Evolutionary conservation across 2,888 invertebrate species (phyloP).

Genomic region (Crossocerus cetratus): DNA sequence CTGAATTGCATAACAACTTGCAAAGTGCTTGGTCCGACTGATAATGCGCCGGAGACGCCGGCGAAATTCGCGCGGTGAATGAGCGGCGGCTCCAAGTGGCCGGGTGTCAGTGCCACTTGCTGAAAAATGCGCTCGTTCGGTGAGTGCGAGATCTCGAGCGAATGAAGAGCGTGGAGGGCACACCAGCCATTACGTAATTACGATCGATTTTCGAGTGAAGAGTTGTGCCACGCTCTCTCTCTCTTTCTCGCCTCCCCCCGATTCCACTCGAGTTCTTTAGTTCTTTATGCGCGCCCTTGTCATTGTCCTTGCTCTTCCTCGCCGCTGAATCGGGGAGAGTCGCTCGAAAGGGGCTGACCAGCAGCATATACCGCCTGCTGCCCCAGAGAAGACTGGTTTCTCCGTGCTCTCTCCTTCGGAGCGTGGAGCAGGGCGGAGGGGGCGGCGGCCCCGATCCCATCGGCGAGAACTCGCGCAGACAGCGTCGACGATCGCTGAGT

Average conservation of each 20-base stretch:
- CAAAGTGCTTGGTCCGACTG: too few relatives aligned
- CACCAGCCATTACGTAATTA: not conserved
- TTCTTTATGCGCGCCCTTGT: not conserved
- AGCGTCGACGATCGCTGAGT: conserved; percentile 21
- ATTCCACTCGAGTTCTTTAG: not conserved
- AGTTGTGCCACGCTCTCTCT: not conserved
- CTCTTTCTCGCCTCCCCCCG: too few relatives aligned
- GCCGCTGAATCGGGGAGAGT: not conserved
- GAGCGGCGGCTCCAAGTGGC: not conserved
- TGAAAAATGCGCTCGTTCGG: not conserved
- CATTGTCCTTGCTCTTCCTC: conserved; percentile 1
- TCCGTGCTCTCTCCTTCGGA: not conserved
- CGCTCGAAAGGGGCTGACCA: not conserved
- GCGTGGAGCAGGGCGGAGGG: not conserved
- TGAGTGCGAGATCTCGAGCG: too few relatives aligned
- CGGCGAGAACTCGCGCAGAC: conserved; percentile 8
- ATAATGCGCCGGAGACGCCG: too few relatives aligned
- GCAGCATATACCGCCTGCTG: not conserved
- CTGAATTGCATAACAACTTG: too few relatives aligned
- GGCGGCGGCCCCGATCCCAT: not conserved
- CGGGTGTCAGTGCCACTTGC: not conserved
- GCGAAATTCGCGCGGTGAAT: too few relatives aligned
- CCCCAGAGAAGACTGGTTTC: conserved; percentile 1
- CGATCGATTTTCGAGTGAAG: not conserved
- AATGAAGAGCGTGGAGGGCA: not conserved